Base-by-base conservation (phyloP, 2,888 invertebrate species). In the Theretra japonica region DNA sequence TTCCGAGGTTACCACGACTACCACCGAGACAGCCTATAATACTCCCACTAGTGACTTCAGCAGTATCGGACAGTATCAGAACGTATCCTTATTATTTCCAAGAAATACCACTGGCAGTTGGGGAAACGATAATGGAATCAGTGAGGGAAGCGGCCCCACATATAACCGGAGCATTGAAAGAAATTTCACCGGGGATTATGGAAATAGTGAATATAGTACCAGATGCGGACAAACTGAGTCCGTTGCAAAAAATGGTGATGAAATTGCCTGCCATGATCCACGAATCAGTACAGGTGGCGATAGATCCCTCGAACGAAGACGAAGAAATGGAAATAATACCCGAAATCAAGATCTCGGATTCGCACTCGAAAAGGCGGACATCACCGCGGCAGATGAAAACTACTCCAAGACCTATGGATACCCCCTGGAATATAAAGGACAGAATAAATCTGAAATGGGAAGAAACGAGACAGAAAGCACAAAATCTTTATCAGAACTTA, bases 11-110 rank as follows among this genome's bases (percentile, higher is more conserved):
- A 17, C 78, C 86, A 73, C 85, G 85, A 72, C 83, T 93, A 33
- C 91, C 91, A 62, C 91, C 93, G 68, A 86, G 87, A 72, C 88
- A 83, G 41, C 93, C 94, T 23, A 88, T 93, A 69, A 81, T 93
- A 74, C 85, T 93, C 23, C 92, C 94, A 2, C 80, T 92, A 73
- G 87, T 94, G 76, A 94, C 94, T 48, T 90, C 92, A 75, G 91
- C 90, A 70, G 85, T 94, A 53, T 90, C 94, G 73, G 91, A 94
- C 86, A 85, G 88, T 75, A 93, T 94, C 88, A 88, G 93, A 83
- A 86, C 92, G 28, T 93, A 93, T 81, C 94, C 94, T 4, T 90
- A 94, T 72, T 94, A 94, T 82, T 88, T 94, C 73, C 93, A 93
- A 88, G 94, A 94, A 86, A 94, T 94, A 80, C 94, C 94, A 33